Percentiles rank a stretch among this genome's conserved stretches.
Evolutionary conservation across 2,113 vertebrate genomes (phyloP).

Genomic region (Pitta sordida): DNA sequence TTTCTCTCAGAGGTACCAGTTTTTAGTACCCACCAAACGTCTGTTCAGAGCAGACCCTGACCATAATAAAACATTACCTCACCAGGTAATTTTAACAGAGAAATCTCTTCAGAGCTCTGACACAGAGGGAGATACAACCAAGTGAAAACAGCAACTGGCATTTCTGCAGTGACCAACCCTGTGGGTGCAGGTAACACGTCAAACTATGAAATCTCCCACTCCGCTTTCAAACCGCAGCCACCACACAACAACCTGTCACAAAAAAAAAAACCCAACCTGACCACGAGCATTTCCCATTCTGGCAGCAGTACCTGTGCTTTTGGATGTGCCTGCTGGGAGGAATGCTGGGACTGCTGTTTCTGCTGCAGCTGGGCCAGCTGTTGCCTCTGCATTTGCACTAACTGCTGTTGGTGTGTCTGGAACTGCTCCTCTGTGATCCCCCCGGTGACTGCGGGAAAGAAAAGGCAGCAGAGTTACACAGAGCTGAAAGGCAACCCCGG

Average conservation of each 20-base stretch:
- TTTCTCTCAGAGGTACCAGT: not conserved
- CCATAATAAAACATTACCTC: not conserved
- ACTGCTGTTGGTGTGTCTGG: constrained; percentile 89
- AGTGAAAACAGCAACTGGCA: no score
- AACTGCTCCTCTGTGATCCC: constrained; percentile 94
- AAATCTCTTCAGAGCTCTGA: not conserved
- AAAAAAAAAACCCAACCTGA: rapidly evolving
- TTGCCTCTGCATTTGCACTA: constrained; percentile 90
- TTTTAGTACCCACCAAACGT: not conserved
- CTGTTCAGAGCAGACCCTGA: not conserved
- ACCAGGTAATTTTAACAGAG: not conserved
- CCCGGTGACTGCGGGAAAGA: constrained; percentile 72
- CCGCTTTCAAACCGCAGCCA: not conserved
- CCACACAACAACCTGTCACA: rapidly evolving
- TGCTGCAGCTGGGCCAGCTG: constrained; percentile 88
- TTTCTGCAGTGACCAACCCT: not conserved
- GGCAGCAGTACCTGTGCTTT: constrained; percentile 76
- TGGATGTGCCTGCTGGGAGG: constrained; percentile 75
- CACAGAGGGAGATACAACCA: no score
- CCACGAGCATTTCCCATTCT: no score
- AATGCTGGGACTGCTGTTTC: constrained; percentile 81
- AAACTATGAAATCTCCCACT: not conserved
- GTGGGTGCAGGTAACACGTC: not conserved
- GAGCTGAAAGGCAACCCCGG: not conserved
- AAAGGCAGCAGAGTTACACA: not conserved